Evolutionary conservation across 2,888 invertebrate species (phyloP), one percentile per base, ranked within the genome.

Genomic region (Rutpela maculata): DNA sequence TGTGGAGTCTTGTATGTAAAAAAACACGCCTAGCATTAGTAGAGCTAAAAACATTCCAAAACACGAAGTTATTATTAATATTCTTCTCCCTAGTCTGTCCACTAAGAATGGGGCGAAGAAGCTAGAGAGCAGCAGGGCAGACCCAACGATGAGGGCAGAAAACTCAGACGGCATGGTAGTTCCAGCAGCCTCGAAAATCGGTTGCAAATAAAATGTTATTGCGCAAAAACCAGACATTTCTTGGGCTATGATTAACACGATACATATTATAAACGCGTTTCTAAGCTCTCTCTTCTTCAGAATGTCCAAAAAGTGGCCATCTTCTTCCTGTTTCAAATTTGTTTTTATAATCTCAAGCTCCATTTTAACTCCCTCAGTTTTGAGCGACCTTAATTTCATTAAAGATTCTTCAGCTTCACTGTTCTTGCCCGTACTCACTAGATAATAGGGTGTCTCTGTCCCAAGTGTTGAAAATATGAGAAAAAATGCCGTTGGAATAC

Each of bases 241-340:
- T 87, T 97, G 97, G 89, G 96, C 95, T 43, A 71, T 69, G 22
- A 84, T 81, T 60, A 85, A 66, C 6, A 80, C 50, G 38, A 93
- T 93, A 0, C 94, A 94, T 65, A 95, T 93, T 81, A 95, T 92
- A 85, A 97, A 92, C 0, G 96, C 96, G 86, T 94, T 95, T 91
- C n/a, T n/a, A n/a, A n/a, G n/a, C n/a, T n/a, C n/a, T n/a, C n/a
- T n/a, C n/a, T n/a, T n/a, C n/a, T n/a, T 89, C 31, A 88, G 88
- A 12, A 90, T 84, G 74, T 90, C 90, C 9, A 76, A 85, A 0
- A 93, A 62, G 4, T 85, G 86, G 0, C 87, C 88, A 65, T 81
- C 63, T 22, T 78, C 71, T 7, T 82, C 80, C 35, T 80, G 76
- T 26, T 80, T 79, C 10, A 84, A 63, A 19, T 80, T 79, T 12